Evolutionary conservation across 2,113 vertebrate species (phyloP).

Genomic region (Typhlomys cinereus): DNA sequence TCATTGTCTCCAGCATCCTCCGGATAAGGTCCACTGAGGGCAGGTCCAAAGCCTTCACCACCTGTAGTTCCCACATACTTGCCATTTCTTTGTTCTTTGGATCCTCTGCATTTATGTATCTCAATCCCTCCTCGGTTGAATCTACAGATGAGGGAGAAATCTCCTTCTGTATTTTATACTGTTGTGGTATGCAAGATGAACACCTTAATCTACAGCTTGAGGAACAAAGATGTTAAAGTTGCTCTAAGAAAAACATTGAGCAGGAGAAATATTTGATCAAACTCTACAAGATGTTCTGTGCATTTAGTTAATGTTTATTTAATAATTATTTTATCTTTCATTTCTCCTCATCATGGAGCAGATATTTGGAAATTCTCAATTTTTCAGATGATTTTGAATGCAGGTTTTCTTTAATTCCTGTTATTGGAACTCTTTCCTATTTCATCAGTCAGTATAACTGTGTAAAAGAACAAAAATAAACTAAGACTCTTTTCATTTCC

Average conservation of each 20-base stretch:
- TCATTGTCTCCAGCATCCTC: neutral
- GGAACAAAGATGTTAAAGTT: slow-evolving; percentile 57
- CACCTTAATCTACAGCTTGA: slow-evolving; percentile 40
- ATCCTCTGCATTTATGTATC: slow-evolving; percentile 36
- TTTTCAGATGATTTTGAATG: too few species aligned
- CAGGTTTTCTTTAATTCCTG: too few species aligned
- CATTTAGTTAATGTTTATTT: too few species aligned
- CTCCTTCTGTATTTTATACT: slow-evolving; percentile 35
- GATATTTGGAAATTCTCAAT: too few species aligned
- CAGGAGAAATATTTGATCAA: neutral
- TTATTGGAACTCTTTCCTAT: too few species aligned
- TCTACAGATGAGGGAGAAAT: slow-evolving; percentile 19
- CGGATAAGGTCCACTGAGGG: neutral
- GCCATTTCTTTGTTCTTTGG: slow-evolving; percentile 50
- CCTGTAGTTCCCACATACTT: slow-evolving; percentile 37
- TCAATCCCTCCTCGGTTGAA: neutral
- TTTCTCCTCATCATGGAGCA: too few species aligned
- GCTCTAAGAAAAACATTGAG: neutral
- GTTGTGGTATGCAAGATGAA: neutral
- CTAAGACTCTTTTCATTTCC: too few species aligned
- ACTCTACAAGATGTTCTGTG: too few species aligned
- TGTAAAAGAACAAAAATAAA: too few species aligned
- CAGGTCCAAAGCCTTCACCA: slow-evolving; percentile 36
- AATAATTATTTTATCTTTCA: too few species aligned
- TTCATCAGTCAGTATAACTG: too few species aligned